Percentiles rank a stretch among this genome's conserved stretches.
Evolutionary conservation across 2,797 vertebrate genomes (phyloP).

Genomic region (Mus spretus): DNA sequence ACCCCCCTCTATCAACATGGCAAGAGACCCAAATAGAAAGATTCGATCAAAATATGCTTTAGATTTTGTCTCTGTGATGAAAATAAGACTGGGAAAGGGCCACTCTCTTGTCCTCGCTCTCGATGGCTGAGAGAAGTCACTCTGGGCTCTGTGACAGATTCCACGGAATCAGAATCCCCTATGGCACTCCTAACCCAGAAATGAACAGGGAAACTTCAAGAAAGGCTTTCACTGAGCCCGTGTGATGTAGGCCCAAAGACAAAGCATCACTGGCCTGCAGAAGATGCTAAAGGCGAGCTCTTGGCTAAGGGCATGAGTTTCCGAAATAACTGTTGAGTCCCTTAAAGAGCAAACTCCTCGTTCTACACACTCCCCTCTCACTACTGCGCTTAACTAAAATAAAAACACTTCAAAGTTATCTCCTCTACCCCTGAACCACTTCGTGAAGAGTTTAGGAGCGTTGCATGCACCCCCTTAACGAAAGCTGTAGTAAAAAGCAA

Average conservation of each 20-base stretch:
- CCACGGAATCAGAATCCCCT: background rate
- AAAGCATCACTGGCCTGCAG: background rate
- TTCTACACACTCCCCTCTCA: background rate
- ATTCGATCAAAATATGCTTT: background rate
- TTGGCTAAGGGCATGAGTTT: background rate
- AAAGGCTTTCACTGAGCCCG: background rate
- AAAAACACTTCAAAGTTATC: background rate
- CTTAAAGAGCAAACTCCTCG: background rate
- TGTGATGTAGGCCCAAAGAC: background rate
- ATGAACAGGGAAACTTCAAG: background rate
- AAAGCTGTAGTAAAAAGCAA: constrained; percentile 7
- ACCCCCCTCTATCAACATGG: background rate
- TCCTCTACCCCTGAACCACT: background rate
- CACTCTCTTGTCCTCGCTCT: background rate
- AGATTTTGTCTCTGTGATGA: background rate
- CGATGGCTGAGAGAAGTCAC: background rate
- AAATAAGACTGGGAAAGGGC: background rate
- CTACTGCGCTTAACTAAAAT: background rate
- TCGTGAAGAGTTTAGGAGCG: background rate
- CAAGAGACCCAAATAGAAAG: background rate
- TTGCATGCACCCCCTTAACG: background rate
- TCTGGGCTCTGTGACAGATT: background rate
- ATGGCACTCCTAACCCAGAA: background rate
- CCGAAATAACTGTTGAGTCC: background rate
- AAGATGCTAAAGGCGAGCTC: constrained; percentile 15